Percentiles rank a stretch among this genome's conserved stretches.
phyloP scores from a whole-genome alignment of 2,888 invertebrate genomes.

The Ormia ochracea region DNA sequence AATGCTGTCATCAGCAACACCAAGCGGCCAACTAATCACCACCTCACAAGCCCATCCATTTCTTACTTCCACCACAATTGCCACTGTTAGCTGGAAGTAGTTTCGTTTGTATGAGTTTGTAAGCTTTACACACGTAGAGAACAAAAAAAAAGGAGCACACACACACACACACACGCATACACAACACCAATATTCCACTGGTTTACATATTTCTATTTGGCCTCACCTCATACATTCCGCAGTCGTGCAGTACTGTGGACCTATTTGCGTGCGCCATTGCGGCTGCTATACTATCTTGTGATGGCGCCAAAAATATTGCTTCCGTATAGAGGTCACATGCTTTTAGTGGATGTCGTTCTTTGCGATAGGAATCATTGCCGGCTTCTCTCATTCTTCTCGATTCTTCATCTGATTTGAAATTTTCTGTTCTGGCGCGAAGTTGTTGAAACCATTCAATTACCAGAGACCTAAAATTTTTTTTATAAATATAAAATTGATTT shows the following conservation, averaged over 20 bases:
- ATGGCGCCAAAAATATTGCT: conserved; percentile 68
- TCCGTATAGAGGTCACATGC: conserved; percentile 69
- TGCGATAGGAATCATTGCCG: conserved; percentile 68
- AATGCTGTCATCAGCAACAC: conserved; percentile 48
- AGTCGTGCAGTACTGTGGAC: conserved; percentile 68
- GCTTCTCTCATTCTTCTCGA: conserved; percentile 68
- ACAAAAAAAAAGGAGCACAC: too few species aligned
- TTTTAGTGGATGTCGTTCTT: conserved; percentile 68
- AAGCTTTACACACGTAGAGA: too few species aligned
- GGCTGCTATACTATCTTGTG: conserved; percentile 66
- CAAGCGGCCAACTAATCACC: conserved; percentile 28
- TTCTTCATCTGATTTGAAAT: conserved; percentile 69
- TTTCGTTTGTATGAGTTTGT: conserved; percentile 17
- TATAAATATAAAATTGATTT: not conserved
- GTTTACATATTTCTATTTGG: not conserved
- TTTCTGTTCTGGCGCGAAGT: conserved; percentile 67
- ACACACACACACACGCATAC: too few species aligned
- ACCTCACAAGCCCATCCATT: not conserved
- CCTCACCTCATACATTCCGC: conserved; percentile 68
- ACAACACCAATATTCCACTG: too few species aligned
- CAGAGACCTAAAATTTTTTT: conserved; percentile 61
- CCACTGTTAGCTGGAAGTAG: conserved; percentile 5
- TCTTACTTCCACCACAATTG: not conserved
- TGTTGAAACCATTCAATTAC: conserved; percentile 70
- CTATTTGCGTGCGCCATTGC: conserved; percentile 69